Percentiles rank a stretch among this genome's conserved stretches.
phyloP scores from a whole-genome alignment of 2,888 invertebrate genomes.

The Pecten maximus region DNA sequence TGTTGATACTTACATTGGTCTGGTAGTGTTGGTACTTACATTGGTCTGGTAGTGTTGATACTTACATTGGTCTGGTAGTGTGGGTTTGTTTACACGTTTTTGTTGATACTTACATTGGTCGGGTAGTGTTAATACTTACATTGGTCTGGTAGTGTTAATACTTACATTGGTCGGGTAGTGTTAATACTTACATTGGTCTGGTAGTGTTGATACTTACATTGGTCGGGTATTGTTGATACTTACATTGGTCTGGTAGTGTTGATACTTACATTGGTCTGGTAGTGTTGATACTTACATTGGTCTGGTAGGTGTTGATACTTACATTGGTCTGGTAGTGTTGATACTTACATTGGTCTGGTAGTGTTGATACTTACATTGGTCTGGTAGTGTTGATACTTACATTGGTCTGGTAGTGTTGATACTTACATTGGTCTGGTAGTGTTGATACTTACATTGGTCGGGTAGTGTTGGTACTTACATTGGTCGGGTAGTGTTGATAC shows the following conservation, averaged over 20 bases:
- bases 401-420: background rate
- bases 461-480: conserved; percentile 5
- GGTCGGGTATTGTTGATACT: background rate
- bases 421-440: background rate
- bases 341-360: background rate
- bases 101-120: background rate
- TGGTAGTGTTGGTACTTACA: background rate
- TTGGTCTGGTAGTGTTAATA: background rate
- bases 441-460: background rate
- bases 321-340: background rate
- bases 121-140: background rate
- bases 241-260: background rate
- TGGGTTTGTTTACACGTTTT: no score
- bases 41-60: background rate
- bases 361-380: background rate
- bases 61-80: background rate
- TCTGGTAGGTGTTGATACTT: background rate
- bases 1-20: background rate
- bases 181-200: background rate
- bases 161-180: background rate
- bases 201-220: background rate
- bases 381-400: background rate
- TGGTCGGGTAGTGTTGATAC: background rate
- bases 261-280: background rate
- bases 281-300: background rate